Evolutionary conservation across 2,888 invertebrate genomes (phyloP).

Genomic region (Nemurella pictetii): DNA sequence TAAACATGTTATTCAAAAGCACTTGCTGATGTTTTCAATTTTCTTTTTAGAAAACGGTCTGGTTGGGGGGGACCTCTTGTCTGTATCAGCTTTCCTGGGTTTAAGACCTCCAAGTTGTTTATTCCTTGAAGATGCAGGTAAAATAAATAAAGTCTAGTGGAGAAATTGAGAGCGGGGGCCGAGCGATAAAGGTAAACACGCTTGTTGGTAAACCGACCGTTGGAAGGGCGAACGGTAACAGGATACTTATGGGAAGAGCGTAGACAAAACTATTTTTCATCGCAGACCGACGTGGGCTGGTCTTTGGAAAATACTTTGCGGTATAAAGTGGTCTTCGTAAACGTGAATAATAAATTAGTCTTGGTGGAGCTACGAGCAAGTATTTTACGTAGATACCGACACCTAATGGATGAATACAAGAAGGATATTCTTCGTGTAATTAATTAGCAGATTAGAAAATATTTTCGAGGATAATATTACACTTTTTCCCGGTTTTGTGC

Average conservation of each 20-base stretch:
- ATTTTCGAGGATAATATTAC: too few relatives aligned
- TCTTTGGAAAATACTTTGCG: background rate
- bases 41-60: background rate
- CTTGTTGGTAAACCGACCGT: background rate
- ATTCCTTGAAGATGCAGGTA: background rate
- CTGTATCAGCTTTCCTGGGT: background rate
- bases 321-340: background rate
- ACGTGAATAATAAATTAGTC: background rate
- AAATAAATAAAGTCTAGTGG: background rate
- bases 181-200: background rate
- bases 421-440: too few relatives aligned
- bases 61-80: background rate
- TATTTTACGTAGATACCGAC: background rate
- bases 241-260: background rate
- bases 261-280: background rate
- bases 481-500: too few relatives aligned
- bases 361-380: background rate
- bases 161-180: background rate
- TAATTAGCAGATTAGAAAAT: too few relatives aligned
- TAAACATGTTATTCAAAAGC: constrained; percentile 18
- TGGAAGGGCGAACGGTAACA: background rate
- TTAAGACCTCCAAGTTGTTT: background rate
- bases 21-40: constrained; percentile 19
- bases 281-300: too few relatives aligned
- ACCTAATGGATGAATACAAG: background rate